Conservation (phyloP, 2,113 vertebrate genomes). For the Ammospiza nelsoni region DNA sequence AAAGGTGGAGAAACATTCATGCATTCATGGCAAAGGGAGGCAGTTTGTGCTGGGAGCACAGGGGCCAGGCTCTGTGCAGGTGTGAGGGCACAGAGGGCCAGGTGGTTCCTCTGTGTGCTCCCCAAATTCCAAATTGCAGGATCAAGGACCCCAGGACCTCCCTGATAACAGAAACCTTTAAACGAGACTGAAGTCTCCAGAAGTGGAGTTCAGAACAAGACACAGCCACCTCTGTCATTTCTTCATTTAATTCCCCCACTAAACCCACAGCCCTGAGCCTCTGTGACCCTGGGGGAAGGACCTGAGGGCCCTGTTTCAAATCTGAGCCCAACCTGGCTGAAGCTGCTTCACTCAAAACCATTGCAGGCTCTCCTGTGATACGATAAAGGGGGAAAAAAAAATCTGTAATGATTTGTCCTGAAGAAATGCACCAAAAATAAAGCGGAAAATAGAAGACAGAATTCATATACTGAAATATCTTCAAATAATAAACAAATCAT, state of each 20-base stretch:
- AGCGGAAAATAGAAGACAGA: neutral
- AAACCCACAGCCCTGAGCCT: neutral
- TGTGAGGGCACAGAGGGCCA: accelerated
- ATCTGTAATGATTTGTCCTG: neutral
- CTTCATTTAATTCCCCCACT: neutral
- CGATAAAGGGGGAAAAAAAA: too few species aligned
- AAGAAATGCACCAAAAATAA: neutral
- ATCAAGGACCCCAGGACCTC: neutral
- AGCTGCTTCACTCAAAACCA: neutral
- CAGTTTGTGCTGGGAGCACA: neutral
- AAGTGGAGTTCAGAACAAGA: accelerated
- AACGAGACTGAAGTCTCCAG: neutral
- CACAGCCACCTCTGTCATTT: neutral
- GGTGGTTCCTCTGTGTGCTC: neutral
- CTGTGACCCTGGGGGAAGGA: neutral
- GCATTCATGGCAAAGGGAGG: neutral
- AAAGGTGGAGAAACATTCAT: neutral
- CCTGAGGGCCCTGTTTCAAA: neutral
- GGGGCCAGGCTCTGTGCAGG: neutral
- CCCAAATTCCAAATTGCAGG: neutral
- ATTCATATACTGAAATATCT: neutral
- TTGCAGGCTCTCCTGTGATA: neutral
- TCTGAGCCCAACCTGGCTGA: neutral
- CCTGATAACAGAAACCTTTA: neutral
- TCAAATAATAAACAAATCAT: neutral